Evolutionary conservation across 2,113 vertebrate species (phyloP).

Genomic region (Neoarius graeffei): DNA sequence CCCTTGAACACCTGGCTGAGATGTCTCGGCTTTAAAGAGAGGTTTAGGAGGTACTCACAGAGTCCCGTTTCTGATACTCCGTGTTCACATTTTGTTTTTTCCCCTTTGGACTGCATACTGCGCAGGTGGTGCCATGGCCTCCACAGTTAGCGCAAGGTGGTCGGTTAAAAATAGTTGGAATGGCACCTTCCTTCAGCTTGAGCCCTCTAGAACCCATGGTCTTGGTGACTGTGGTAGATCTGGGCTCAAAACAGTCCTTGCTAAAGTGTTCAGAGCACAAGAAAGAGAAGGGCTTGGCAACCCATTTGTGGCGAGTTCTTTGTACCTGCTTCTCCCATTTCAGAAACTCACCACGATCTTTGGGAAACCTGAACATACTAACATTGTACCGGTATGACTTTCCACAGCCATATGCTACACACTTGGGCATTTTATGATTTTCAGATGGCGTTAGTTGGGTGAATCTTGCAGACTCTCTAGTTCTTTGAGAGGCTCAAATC

Average conservation of each 20-base stretch:
- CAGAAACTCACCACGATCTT: constrained; percentile 65
- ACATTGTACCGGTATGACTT: constrained; percentile 68
- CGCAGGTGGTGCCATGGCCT: constrained; percentile 56
- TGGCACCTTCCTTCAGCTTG: constrained; percentile 67
- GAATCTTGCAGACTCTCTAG: background rate
- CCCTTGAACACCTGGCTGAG: background rate
- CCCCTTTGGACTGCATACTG: constrained; percentile 55
- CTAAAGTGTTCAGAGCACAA: constrained; percentile 78
- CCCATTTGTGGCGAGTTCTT: constrained; percentile 66
- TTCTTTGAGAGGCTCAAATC: background rate
- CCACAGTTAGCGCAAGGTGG: constrained; percentile 63
- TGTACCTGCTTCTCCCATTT: constrained; percentile 80
- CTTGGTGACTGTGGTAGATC: constrained; percentile 34
- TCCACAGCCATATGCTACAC: constrained; percentile 73
- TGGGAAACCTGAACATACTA: constrained; percentile 72
- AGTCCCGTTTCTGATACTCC: constrained; percentile 26
- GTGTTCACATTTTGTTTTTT: constrained; percentile 46
- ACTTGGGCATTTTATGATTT: constrained; percentile 67
- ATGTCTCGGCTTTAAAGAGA: background rate
- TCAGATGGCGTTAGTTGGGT: background rate
- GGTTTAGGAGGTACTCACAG: constrained; percentile 56
- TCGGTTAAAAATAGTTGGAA: constrained; percentile 72
- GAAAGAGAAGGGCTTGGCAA: constrained; percentile 63
- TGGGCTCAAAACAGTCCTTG: constrained; percentile 72
- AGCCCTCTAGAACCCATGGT: constrained; percentile 38